Conservation (phyloP, 2,888 invertebrate genomes). For the Empis stercorea region DNA sequence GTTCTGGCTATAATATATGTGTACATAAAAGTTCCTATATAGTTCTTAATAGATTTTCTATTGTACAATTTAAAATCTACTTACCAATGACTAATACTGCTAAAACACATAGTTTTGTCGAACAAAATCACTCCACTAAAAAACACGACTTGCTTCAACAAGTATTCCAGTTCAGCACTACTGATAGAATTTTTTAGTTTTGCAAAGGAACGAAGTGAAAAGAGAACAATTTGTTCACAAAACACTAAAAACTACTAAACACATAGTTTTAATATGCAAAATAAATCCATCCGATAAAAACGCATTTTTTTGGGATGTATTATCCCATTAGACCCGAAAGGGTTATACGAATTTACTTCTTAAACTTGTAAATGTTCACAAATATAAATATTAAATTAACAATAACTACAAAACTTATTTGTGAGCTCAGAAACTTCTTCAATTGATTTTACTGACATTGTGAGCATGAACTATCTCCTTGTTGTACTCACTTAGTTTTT, state of each 20-base stretch:
- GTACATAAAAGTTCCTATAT: background rate
- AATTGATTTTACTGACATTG: too few relatives aligned
- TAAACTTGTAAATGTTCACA: too few relatives aligned
- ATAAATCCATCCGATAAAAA: background rate
- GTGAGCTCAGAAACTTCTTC: too few relatives aligned
- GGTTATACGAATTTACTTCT: too few relatives aligned
- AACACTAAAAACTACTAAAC: background rate
- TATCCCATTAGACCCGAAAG: background rate
- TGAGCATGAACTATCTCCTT: too few relatives aligned
- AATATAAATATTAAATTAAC: too few relatives aligned
- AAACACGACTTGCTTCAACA: background rate
- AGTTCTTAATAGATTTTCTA: background rate
- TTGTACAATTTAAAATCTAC: background rate
- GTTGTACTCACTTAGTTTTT: background rate
- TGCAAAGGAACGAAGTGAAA: background rate
- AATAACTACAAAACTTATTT: too few relatives aligned
- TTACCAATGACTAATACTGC: background rate
- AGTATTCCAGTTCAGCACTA: background rate
- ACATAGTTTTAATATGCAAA: background rate
- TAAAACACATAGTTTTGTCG: background rate
- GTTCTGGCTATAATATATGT: background rate
- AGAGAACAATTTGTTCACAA: background rate
- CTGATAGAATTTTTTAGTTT: background rate
- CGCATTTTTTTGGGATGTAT: too few relatives aligned
- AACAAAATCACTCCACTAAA: background rate